Conservation (phyloP, 1,140 invertebrate genomes). For the Cherax quadricarinatus region DNA sequence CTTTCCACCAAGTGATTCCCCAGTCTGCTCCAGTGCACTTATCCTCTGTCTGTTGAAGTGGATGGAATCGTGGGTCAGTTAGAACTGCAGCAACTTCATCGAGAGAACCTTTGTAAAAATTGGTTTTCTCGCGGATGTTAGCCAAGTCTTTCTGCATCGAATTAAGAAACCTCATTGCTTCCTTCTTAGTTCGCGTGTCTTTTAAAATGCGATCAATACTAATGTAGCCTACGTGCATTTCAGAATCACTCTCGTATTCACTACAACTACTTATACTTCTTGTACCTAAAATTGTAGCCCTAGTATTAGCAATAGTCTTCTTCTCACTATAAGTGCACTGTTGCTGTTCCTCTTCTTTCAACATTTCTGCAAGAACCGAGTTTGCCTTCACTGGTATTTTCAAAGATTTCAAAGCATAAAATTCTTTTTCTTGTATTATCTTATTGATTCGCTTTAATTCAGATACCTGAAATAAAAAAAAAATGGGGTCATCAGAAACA, state of each 20-base stretch:
- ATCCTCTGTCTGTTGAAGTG: slow-evolving; percentile 36
- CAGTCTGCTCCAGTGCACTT: slow-evolving; percentile 52
- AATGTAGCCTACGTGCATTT: slow-evolving; percentile 69
- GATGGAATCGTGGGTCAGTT: slow-evolving; percentile 61
- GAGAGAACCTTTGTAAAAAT: slow-evolving; percentile 60
- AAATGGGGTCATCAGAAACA: too few relatives aligned
- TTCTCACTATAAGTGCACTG: background rate
- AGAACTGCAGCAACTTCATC: slow-evolving; percentile 67
- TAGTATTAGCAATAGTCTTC: slow-evolving; percentile 22
- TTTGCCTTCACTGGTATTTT: slow-evolving; percentile 71
- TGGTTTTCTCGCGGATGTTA: slow-evolving; percentile 63
- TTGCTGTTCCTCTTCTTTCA: slow-evolving; percentile 52
- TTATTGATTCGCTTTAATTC: slow-evolving; percentile 70
- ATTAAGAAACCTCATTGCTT: slow-evolving; percentile 66
- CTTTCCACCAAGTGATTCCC: slow-evolving; percentile 62
- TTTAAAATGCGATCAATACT: slow-evolving; percentile 68
- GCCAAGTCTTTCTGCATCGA: slow-evolving; percentile 65
- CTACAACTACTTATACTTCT: slow-evolving; percentile 66
- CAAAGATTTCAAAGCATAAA: slow-evolving; percentile 62
- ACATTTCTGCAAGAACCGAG: slow-evolving; percentile 58
- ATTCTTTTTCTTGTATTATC: slow-evolving; percentile 69
- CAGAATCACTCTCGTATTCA: slow-evolving; percentile 65
- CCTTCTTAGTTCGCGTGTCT: slow-evolving; percentile 62
- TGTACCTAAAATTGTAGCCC: slow-evolving; percentile 54
- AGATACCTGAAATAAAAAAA: slow-evolving; percentile 48